A percentile compares a stretch with the other conserved stretches of the same genome.
Evolutionary conservation across 30 jellyfish, hydroid and myxozoan genomes (phyloP).

Genomic region (Rhopilema esculentum): DNA sequence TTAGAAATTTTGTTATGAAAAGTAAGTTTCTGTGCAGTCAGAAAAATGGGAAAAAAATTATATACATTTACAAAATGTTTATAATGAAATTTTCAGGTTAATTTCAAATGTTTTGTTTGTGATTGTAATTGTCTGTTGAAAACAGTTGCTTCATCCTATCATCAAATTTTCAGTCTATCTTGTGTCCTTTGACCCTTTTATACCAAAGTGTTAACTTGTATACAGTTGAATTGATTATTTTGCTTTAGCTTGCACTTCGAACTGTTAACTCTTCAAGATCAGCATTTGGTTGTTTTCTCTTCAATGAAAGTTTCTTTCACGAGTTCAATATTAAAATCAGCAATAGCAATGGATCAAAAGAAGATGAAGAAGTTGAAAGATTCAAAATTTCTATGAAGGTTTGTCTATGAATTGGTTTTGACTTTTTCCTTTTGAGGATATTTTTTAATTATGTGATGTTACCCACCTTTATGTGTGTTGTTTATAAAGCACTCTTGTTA

Average conservation of each 20-base stretch:
- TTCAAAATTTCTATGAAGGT: constrained; percentile 86
- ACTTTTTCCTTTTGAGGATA: neutral
- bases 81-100: too few species aligned
- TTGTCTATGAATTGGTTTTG: neutral
- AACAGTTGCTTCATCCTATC: too few species aligned
- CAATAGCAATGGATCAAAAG: constrained; percentile 15
- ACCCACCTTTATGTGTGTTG: neutral
- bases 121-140: too few species aligned
- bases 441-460: neutral
- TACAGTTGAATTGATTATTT: neutral
- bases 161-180: too few species aligned
- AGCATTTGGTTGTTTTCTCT: constrained; percentile 90
- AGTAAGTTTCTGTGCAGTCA: too few species aligned
- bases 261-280: constrained; percentile 97
- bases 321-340: constrained; percentile 54
- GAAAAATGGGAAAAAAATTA: too few species aligned
- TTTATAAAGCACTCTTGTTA: neutral
- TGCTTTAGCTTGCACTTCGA: constrained; percentile 78
- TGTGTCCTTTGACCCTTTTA: too few species aligned
- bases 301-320: constrained; percentile 73
- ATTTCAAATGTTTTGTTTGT: too few species aligned
- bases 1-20: too few species aligned
- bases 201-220: too few species aligned
- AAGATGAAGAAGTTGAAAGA: constrained; percentile 50
- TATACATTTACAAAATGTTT: too few species aligned